Evolutionary conservation across 2,888 invertebrate genomes (phyloP), one percentile per base, ranked within the genome.

Genomic region (Coleophora flavipennella): DNA sequence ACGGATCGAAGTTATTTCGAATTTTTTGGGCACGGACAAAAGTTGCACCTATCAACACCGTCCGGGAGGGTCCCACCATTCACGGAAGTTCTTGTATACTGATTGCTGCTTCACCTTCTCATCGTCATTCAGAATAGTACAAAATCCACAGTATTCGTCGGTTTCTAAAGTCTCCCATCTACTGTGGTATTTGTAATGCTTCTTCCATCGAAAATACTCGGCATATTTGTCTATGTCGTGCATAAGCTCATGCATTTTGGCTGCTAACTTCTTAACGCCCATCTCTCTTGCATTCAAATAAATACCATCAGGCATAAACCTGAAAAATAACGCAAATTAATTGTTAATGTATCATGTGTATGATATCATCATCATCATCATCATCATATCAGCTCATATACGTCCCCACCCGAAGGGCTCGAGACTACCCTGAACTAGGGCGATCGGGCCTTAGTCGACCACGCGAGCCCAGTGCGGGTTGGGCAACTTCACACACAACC

Each of bases 71-170:
- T 29, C 29, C 73, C 73, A 74, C 73, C 75, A 75, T 3, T 36
- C 11, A 26, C 53, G 53, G n/a, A 76, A 60, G 27, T 63, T 41
- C 10, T 46, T 27, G 36, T 66, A 65, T 8, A 49, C 41, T n/a
- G 57, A 56, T 2, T 39, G 14, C 11, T 45, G 44, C 1, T 48
- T 49, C 50, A 67, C 50, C 3, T 58, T 33, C 1, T 39, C 38
- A 7, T 57, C 50, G 35, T 73, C 51, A 37, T 77, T 75, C 0
- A 67, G 33, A 43, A 65, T 50, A 2, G 55, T 59, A 45, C 80
- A 80, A 29, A 79, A 64, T 1, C 50, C 51, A 43, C 79, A 80
- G 37, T 73, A 67, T 26, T 69, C 67, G 27, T 75, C 71, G 0
- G 67, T 64, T 0, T 62, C 59, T 0, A 68, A 59, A 9, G 47